These are phyloP conservation scores for Seira ritae DNA, from an alignment of 2,888 invertebrate genomes.

Conservation along the genomic window DNA sequence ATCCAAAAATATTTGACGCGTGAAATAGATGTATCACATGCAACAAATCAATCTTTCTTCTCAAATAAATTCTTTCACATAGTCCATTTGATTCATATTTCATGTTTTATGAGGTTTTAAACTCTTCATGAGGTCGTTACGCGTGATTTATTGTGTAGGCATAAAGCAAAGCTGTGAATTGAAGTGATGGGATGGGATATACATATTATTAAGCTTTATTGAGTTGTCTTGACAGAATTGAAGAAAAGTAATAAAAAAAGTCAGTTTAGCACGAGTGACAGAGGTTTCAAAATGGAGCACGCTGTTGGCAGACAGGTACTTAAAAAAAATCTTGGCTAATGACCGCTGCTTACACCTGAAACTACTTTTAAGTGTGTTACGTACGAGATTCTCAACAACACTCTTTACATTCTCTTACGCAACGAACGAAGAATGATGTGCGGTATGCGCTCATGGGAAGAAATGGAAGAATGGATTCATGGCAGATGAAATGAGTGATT, in stretches of 20 bases:
- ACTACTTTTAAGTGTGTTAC: neutral
- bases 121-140: slow-evolving; percentile 7
- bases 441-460: too few relatives aligned
- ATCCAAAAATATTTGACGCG: neutral
- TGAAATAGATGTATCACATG: neutral
- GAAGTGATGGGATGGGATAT: neutral
- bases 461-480: too few relatives aligned
- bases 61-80: too few relatives aligned
- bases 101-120: slow-evolving; percentile 13
- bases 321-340: neutral
- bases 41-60: too few relatives aligned
- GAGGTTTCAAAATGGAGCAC: slow-evolving; percentile 7
- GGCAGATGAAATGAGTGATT: too few relatives aligned
- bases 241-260: slow-evolving; percentile 5
- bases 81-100: neutral
- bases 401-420: neutral
- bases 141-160: slow-evolving; percentile 5
- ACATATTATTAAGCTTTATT: neutral
- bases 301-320: neutral
- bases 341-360: slow-evolving; percentile 1
- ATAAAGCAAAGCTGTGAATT: neutral
- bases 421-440: too few relatives aligned
- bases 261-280: slow-evolving; percentile 4
- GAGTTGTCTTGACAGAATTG: neutral
- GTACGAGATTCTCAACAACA: neutral